Evolutionary conservation across 1,140 invertebrate genomes (phyloP).

Genomic region (Archegozetes longisetosus): DNA sequence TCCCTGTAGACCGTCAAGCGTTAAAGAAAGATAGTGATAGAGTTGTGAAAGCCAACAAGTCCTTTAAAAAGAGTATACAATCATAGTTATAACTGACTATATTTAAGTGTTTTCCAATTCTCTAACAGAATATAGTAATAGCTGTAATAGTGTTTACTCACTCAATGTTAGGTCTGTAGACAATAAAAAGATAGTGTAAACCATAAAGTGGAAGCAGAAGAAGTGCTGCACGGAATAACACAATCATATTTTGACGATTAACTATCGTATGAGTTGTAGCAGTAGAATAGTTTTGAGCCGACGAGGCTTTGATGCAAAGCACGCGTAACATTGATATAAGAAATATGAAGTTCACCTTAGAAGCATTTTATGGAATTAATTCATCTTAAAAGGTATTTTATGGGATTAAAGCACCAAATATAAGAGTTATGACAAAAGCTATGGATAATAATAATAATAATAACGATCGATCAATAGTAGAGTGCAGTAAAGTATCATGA

Average conservation of each 20-base stretch:
- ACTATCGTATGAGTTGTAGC: no score
- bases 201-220: slow-evolving; percentile 17
- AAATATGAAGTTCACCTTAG: slow-evolving; percentile 14
- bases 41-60: slow-evolving; percentile 18
- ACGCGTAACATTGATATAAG: slow-evolving; percentile 6
- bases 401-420: no score
- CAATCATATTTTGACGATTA: slow-evolving; percentile 7
- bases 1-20: slow-evolving; percentile 18
- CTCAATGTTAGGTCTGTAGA: slow-evolving; percentile 16
- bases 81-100: neutral
- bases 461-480: no score
- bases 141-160: slow-evolving; percentile 3
- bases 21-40: slow-evolving; percentile 16
- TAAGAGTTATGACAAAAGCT: no score
- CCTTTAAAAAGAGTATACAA: neutral
- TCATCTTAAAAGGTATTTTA: no score
- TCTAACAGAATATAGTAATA: neutral
- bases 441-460: no score
- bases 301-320: slow-evolving; percentile 10
- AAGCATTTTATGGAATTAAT: no score
- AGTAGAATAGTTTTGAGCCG: neutral
- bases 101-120: neutral
- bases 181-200: slow-evolving; percentile 17
- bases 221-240: slow-evolving; percentile 13
- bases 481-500: no score